Conservation (phyloP, 2,888 invertebrate species). For the Eupithecia subumbrata region DNA sequence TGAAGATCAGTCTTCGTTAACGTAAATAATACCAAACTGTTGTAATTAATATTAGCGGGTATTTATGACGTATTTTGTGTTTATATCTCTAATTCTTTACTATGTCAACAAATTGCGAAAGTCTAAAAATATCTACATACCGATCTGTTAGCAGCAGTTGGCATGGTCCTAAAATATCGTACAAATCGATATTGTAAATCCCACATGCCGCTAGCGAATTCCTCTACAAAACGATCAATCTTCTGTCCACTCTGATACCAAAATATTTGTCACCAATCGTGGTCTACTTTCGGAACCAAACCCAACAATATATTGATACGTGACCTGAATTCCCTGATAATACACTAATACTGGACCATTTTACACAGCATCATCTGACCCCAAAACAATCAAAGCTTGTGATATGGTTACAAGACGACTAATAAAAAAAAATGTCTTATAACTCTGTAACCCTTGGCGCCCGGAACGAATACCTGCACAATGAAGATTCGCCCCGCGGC, state of each 20-base stretch:
- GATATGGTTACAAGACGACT: no score
- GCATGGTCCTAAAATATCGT: background rate
- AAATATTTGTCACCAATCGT: background rate
- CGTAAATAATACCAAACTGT: background rate
- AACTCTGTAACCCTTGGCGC: no score
- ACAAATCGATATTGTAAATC: background rate
- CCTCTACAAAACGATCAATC: background rate
- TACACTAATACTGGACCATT: no score
- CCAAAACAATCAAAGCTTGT: no score
- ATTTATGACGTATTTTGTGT: no score
- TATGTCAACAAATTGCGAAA: background rate
- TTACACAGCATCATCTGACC: no score
- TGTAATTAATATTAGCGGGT: no score
- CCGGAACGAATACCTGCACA: no score
- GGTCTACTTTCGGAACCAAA: background rate
- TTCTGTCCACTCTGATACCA: background rate
- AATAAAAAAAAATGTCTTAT: no score
- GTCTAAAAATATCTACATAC: background rate
- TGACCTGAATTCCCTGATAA: background rate
- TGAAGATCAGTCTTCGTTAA: background rate
- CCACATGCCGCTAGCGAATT: background rate
- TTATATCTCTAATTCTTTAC: background rate
- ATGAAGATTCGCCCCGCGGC: background rate
- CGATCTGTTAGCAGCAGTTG: background rate
- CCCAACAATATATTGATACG: background rate